These are phyloP conservation scores for Oostethus manadensis DNA, from an alignment of 2,113 vertebrate genomes.

Conservation along the genomic window DNA sequence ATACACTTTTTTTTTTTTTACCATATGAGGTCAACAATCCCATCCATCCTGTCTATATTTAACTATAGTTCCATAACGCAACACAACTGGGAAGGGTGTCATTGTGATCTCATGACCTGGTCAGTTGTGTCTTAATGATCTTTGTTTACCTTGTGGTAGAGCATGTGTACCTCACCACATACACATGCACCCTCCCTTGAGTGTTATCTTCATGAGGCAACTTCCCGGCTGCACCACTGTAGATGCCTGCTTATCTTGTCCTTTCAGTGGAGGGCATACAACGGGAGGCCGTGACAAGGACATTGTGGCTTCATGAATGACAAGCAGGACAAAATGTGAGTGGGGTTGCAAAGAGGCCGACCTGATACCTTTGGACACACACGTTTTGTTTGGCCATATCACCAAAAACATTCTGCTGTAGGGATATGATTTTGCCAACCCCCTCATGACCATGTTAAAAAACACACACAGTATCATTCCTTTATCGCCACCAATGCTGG, in stretches of 20 bases:
- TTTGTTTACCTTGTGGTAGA: conserved; percentile 27
- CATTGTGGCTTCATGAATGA: conserved; percentile 67
- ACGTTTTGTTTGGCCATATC: conserved; percentile 32
- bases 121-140: conserved; percentile 11
- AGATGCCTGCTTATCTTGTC: conserved; percentile 28
- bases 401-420: conserved; percentile 3
- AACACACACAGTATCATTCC: too few relatives aligned
- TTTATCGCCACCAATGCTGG: conserved; percentile 30
- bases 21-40: too few relatives aligned
- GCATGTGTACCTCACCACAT: conserved; percentile 31
- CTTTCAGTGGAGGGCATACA: conserved; percentile 47
- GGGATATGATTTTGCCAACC: conserved; percentile 7
- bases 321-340: conserved; percentile 65
- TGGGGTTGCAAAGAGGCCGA: conserved; percentile 11
- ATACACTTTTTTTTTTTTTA: too few relatives aligned
- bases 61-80: too few relatives aligned
- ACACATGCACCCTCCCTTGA: conserved; percentile 52
- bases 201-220: conserved; percentile 47
- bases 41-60: too few relatives aligned
- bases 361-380: conserved; percentile 40
- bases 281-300: conserved; percentile 51
- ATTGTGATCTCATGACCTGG: background rate
- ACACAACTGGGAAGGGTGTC: too few relatives aligned
- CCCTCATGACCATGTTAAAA: conserved; percentile 2
- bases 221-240: conserved; percentile 57